Evolutionary conservation across 2,888 invertebrate species (phyloP).

Genomic region (Lasioglossum leucozonium): DNA sequence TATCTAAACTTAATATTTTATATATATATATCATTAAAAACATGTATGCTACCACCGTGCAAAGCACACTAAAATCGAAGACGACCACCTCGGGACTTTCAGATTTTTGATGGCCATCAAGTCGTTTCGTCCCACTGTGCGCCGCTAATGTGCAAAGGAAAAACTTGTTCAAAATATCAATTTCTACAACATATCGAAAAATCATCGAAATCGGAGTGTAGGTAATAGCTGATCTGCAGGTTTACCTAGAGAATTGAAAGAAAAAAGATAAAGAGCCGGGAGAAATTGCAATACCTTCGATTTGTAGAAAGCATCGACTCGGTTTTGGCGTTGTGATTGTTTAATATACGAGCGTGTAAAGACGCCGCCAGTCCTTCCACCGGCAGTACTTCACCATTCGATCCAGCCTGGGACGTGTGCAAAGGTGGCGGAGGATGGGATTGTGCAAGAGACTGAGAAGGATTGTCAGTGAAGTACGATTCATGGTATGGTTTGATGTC

Average conservation of each 20-base stretch:
- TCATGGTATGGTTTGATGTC: slow-evolving; percentile 91
- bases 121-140: not conserved
- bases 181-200: not conserved
- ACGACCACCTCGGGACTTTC: no score
- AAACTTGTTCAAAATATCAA: not conserved
- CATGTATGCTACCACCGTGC: no score
- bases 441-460: slow-evolving; percentile 76
- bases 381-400: slow-evolving; percentile 81
- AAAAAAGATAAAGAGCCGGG: not conserved
- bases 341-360: slow-evolving; percentile 91
- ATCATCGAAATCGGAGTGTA: not conserved
- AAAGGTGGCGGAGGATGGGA: slow-evolving; percentile 74
- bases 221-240: not conserved
- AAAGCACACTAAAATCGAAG: no score
- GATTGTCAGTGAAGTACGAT: slow-evolving; percentile 88
- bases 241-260: not conserved
- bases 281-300: slow-evolving; percentile 72
- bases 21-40: no score
- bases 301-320: slow-evolving; percentile 74
- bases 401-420: slow-evolving; percentile 78
- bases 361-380: slow-evolving; percentile 92
- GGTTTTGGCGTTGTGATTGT: slow-evolving; percentile 85
- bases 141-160: not conserved
- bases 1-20: no score
- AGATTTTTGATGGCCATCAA: not conserved